A percentile compares a stretch with the other conserved stretches of the same genome.
phyloP scores from a whole-genome alignment of 2,113 vertebrate species.

The Marmota flaviventris region DNA sequence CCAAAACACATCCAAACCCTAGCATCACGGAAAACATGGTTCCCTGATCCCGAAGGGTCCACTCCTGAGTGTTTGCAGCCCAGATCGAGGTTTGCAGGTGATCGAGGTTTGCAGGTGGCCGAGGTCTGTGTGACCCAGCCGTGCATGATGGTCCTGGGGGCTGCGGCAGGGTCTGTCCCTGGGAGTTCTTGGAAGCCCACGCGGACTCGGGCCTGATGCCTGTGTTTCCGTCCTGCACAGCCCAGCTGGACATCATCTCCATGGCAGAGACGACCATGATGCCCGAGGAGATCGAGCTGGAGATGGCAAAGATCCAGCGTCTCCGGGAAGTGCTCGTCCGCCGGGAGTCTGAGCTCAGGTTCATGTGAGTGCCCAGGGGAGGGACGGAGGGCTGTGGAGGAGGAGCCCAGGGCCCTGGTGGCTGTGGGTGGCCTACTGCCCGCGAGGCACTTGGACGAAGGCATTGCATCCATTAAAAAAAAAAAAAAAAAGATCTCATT shows the following conservation, averaged over 20 bases:
- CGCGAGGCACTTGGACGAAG: background rate
- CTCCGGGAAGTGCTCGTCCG: slow-evolving; percentile 98
- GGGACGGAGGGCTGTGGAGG: background rate
- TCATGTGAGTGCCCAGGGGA: slow-evolving; percentile 94
- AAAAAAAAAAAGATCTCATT: background rate
- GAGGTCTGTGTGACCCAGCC: rapidly evolving
- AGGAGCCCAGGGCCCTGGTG: background rate
- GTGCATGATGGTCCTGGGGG: background rate
- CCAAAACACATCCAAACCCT: background rate
- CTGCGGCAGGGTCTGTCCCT: rapidly evolving
- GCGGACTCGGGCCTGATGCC: background rate
- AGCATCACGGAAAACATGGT: background rate
- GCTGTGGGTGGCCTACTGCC: background rate
- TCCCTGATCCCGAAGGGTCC: background rate
- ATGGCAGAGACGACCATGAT: slow-evolving; percentile 98
- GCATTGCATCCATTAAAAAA: background rate
- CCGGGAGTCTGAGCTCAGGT: slow-evolving; percentile 98
- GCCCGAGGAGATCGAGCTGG: slow-evolving; percentile 97
- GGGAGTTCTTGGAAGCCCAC: background rate
- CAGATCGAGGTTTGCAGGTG: background rate
- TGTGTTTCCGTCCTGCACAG: slow-evolving; percentile 84
- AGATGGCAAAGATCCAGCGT: slow-evolving; percentile 98
- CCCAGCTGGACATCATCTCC: slow-evolving; percentile 95
- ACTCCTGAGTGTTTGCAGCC: background rate
- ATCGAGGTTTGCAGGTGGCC: too few relatives aligned